Evolutionary conservation across 2,797 vertebrate genomes (phyloP).

Genomic region (Galaxias olidus): DNA sequence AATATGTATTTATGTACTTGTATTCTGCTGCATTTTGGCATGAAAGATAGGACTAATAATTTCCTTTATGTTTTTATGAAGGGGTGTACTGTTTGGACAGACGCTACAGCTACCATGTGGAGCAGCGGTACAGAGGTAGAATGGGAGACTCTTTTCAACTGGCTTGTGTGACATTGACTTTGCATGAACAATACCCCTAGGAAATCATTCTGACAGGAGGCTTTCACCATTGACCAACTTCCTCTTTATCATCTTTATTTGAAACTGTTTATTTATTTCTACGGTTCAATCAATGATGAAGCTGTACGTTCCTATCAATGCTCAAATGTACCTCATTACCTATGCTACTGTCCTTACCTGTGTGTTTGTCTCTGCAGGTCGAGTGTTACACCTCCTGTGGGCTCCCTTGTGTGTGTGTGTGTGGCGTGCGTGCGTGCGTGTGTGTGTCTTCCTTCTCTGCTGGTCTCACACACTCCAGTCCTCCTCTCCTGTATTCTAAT

Average conservation of each 20-base stretch:
- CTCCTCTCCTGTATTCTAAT: constrained; percentile 9
- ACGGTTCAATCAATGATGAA: no score
- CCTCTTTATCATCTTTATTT: no score
- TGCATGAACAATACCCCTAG: not conserved
- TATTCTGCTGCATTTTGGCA: not conserved
- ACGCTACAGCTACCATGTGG: constrained; percentile 88
- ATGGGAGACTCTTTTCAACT: constrained; percentile 13
- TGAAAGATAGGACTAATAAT: not conserved
- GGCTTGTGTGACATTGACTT: no score
- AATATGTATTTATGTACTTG: not conserved
- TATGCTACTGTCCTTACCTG: constrained; percentile 26
- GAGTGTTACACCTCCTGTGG: constrained; percentile 24
- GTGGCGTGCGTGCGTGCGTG: constrained; percentile 20
- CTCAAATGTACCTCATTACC: no score
- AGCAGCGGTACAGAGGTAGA: constrained; percentile 91
- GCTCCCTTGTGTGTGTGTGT: not conserved
- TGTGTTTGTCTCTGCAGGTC: constrained; percentile 57
- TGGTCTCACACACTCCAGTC: constrained; percentile 2
- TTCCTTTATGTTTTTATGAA: constrained; percentile 52
- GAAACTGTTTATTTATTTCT: no score
- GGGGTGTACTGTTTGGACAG: constrained; percentile 83
- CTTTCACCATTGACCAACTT: no score
- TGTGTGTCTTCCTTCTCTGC: constrained; percentile 20
- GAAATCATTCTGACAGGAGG: constrained; percentile 10
- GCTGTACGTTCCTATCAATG: no score